phyloP scores from a whole-genome alignment of 2,888 invertebrate genomes.

The Conchocele bisecta region DNA sequence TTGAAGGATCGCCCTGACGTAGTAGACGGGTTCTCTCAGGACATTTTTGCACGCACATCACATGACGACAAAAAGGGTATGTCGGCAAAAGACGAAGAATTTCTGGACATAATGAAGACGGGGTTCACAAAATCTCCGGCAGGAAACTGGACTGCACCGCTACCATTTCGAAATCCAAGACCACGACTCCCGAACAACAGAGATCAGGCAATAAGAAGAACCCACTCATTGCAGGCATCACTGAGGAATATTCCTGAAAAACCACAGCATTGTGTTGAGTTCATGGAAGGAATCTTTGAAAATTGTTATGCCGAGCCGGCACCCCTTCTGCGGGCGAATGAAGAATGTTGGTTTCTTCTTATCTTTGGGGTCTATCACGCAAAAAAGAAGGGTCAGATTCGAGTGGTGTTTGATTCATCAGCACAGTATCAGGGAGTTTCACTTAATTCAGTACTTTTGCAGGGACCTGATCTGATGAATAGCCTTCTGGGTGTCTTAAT shows the following conservation, averaged over 20 bases:
- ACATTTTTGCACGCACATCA: neutral
- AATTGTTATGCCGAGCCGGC: too few relatives aligned
- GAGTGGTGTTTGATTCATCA: conserved; percentile 29
- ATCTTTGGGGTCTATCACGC: conserved; percentile 6
- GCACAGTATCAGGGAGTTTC: conserved; percentile 24
- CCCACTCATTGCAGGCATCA: too few relatives aligned
- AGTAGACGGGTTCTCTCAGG: neutral
- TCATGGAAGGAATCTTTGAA: too few relatives aligned
- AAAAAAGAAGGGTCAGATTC: conserved; percentile 6
- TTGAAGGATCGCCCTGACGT: neutral
- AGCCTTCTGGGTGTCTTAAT: conserved; percentile 31
- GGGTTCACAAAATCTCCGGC: neutral
- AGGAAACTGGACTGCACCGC: conserved; percentile 21
- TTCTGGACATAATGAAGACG: conserved; percentile 5
- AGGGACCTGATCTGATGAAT: conserved; percentile 35
- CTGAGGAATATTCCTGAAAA: too few relatives aligned
- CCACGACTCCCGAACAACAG: conserved; percentile 33
- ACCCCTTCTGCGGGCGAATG: too few relatives aligned
- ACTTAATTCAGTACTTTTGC: conserved; percentile 30
- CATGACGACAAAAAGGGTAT: neutral
- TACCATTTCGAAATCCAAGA: conserved; percentile 13
- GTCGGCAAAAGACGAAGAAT: neutral
- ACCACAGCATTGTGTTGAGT: too few relatives aligned
- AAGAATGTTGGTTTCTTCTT: neutral
- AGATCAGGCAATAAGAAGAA: neutral